These are phyloP conservation scores for Bradynema listronoti DNA, from an alignment of 1,140 invertebrate genomes.

Conservation along the genomic window DNA sequence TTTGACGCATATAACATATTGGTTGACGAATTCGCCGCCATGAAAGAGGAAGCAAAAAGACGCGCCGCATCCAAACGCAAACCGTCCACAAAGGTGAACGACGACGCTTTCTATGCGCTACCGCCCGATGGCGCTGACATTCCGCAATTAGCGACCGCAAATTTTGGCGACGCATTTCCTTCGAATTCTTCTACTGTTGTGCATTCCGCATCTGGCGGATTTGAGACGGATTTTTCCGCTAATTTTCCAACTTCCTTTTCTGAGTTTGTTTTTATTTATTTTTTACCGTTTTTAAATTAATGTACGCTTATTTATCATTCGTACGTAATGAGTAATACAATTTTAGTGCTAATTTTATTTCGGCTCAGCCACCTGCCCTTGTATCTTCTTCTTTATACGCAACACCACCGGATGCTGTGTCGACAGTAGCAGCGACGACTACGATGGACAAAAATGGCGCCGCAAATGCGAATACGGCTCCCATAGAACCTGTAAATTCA, in stretches of 20 bases:
- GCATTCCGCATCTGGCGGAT: not conserved
- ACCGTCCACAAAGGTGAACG: too few species aligned
- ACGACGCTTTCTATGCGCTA: too few species aligned
- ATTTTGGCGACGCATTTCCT: not conserved
- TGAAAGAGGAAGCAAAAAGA: conserved; percentile 17
- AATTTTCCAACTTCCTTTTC: conserved; percentile 18
- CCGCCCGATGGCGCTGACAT: not conserved
- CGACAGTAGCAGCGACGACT: too few species aligned
- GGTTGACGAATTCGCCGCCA: conserved; percentile 23
- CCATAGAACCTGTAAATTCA: not conserved
- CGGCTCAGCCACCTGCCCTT: too few species aligned
- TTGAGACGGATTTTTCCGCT: conserved; percentile 22
- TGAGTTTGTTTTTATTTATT: too few species aligned
- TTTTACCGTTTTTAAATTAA: too few species aligned
- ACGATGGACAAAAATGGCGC: not conserved
- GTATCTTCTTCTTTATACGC: not conserved
- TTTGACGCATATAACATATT: conserved; percentile 26
- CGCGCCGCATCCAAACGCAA: not conserved
- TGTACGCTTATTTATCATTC: too few species aligned
- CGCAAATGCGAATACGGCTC: not conserved
- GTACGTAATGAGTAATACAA: too few species aligned
- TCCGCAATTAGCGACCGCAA: not conserved
- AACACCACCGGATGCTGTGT: not conserved
- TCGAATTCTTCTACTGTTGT: conserved; percentile 2
- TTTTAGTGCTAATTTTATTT: too few species aligned